Evolutionary conservation across 1,140 invertebrate species (phyloP).

Genomic region (Bombus confusus): DNA sequence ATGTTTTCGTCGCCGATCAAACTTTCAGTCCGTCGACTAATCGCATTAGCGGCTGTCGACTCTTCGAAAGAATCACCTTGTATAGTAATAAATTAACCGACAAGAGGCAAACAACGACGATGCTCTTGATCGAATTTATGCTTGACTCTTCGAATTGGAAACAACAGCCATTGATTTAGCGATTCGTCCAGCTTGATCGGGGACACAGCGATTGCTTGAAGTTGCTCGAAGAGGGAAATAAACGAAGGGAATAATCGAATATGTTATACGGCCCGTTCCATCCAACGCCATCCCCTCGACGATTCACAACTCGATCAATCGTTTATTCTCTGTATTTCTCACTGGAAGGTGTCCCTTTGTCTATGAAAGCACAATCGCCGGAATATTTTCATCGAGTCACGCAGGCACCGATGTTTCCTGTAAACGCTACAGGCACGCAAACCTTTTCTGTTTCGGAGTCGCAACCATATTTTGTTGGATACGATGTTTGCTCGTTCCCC

Average conservation of each 20-base stretch:
- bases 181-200: neutral
- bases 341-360: neutral
- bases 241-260: neutral
- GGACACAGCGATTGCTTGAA: neutral
- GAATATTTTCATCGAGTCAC: conserved; percentile 9
- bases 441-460: neutral
- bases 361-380: neutral
- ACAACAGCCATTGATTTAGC: neutral
- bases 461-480: conserved; percentile 15
- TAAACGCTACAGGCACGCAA: neutral
- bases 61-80: conserved; percentile 20
- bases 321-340: neutral
- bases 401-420: neutral
- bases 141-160: neutral
- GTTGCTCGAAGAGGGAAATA: neutral
- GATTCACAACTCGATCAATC: neutral
- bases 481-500: neutral
- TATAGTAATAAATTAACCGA: neutral
- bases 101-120: neutral
- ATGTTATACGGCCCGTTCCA: neutral
- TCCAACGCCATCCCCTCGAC: neutral
- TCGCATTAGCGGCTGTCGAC: conserved; percentile 39
- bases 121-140: neutral
- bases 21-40: neutral
- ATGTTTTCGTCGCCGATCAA: neutral